Percentiles rank a stretch among this genome's conserved stretches.
Conservation (phyloP, 2,888 invertebrate genomes). For the Bombyx huttoni region DNA sequence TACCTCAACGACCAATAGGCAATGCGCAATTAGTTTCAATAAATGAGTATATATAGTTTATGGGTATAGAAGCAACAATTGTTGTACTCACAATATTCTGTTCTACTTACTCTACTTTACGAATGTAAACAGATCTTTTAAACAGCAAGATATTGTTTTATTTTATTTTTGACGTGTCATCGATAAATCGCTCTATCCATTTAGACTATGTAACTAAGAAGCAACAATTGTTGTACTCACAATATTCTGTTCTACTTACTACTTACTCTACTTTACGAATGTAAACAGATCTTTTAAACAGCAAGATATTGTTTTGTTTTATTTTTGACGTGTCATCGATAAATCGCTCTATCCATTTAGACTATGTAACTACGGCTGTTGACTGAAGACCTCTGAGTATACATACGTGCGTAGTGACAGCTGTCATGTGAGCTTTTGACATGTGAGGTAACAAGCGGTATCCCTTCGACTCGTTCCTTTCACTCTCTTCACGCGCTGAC, state of each 20-base stretch:
- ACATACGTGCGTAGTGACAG: conserved; percentile 1
- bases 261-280: no score
- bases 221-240: no score
- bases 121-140: neutral
- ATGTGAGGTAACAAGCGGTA: conserved; percentile 13
- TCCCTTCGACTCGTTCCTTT: conserved; percentile 25
- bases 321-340: neutral
- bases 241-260: no score
- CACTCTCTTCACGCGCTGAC: conserved; percentile 35
- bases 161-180: neutral
- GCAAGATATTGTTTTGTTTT: neutral
- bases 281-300: neutral
- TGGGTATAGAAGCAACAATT: no score
- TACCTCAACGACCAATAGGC: no score
- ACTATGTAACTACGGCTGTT: neutral
- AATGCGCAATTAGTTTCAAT: no score
- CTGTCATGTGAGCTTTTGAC: neutral
- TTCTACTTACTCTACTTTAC: no score
- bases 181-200: neutral
- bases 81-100: no score
- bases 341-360: neutral
- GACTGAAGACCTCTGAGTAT: neutral
- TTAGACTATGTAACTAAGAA: neutral
- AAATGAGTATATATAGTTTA: no score
- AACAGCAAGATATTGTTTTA: neutral